These are phyloP conservation scores for Bufo gargarizans DNA, from an alignment of 2,113 vertebrate genomes.

Conservation along the genomic window DNA sequence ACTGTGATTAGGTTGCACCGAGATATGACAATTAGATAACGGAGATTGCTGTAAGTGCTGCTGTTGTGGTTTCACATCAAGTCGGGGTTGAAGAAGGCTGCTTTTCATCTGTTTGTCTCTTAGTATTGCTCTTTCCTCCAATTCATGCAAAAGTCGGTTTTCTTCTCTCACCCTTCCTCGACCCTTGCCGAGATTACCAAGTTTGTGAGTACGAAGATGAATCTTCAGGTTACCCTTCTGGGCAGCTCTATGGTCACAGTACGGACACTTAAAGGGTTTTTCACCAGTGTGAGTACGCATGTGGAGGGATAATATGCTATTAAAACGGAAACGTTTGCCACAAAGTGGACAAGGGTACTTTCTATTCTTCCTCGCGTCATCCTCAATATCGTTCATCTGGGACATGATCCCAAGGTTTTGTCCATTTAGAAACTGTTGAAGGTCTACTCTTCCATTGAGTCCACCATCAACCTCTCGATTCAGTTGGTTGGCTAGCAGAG, in stretches of 20 bases:
- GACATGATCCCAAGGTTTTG: conserved; percentile 99
- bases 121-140: conserved; percentile 95
- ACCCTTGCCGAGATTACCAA: conserved; percentile 96
- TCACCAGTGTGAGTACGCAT: conserved; percentile 99
- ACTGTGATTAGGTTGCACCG: conserved; percentile 78
- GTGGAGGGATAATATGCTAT: conserved; percentile 97
- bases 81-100: conserved; percentile 84
- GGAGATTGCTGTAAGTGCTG: conserved; percentile 79
- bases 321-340: conserved; percentile 97
- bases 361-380: conserved; percentile 94
- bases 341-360: conserved; percentile 97
- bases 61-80: conserved; percentile 76
- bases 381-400: conserved; percentile 98
- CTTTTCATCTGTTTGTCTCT: conserved; percentile 95
- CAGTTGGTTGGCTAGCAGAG: conserved; percentile 91
- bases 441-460: conserved; percentile 91
- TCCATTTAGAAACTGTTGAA: conserved; percentile 97
- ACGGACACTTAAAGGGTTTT: conserved; percentile 98
- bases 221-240: conserved; percentile 99
- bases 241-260: conserved; percentile 96
- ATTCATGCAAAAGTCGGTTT: conserved; percentile 93
- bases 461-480: conserved; percentile 91
- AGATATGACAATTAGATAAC: conserved; percentile 82
- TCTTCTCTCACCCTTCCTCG: conserved; percentile 95
- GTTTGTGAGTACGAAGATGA: conserved; percentile 95